Evolutionary conservation across 1,140 invertebrate genomes (phyloP), one percentile per base, ranked within the genome.

Genomic region (Formica exsecta): DNA sequence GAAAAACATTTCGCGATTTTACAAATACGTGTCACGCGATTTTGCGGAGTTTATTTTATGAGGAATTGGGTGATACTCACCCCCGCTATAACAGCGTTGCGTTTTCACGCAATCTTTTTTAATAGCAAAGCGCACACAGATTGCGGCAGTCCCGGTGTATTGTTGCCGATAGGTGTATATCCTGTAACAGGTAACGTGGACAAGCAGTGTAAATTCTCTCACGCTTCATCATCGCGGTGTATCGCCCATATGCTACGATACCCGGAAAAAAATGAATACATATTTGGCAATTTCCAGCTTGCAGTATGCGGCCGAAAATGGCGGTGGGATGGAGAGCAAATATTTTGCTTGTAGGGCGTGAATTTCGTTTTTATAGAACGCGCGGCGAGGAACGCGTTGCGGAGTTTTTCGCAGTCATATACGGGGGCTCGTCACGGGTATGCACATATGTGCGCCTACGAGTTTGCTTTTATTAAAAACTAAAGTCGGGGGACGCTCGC

Each of bases 191-290:
- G 51, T 81, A 81, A 71, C 79, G 38, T 59, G 68, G 79, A 61
- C 79, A 81, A 81, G 36, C 36, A 44, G 48, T 41, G 71, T 70
- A 61, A 89, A 81, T 87, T 89, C 86, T 76, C 87, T 87, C 70
- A 70, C 65, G 64, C 84, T 84, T 87, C 75, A 73, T 77, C 86
- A 81, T 81, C 65, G 48, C 51, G 70, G 65, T 51, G 48, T 76
- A 73, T 84, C 73, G 70, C 32, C 81, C 41, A 41, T 79, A 68
- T 76, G 81, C 41, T 51, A 86, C 64, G 75, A 80, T 80, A 66
- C 44, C 54, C 76, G 22, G 75, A 81, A 70, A 65, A 80, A 70
- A 70, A 86, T 86, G 48, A 68, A 86, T 68, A 80, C 65, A 86
- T 80, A 81, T 71, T 68, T 81, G 75, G 75, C 75, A 81, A 86